Evolutionary conservation across 2,113 vertebrate species (phyloP), one percentile per base, ranked within the genome.

Genomic region (Ifrita kowaldi): DNA sequence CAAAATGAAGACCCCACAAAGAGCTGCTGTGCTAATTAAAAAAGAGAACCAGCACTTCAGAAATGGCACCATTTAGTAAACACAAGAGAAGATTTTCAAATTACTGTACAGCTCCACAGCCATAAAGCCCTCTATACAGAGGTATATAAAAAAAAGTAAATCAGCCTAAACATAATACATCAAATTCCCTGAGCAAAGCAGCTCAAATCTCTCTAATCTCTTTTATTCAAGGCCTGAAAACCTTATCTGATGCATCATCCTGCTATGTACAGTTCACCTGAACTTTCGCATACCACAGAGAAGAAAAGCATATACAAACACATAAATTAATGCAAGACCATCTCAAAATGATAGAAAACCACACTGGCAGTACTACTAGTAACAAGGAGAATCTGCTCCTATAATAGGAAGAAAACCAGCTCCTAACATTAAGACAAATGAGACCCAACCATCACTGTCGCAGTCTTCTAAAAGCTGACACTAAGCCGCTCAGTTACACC

Each of bases 161-260:
- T 80, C 62, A 88, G 81, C 77, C 91, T 89, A 57, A 87, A 85
- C 33, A 84, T 16, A 87, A 49, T 24, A 60, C 21, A 83, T 35
- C 41, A 52, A 83, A 91, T 64, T 62, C 74, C 63, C 59, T 47
- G 24, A 70, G 62, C 42, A 88, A 83, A 91, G 89, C 18, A 63
- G 63, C 71, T 93, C 81, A 74, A 46, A 93, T 70, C 62, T 64
- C 83, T 84, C 37, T 80, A 70, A 93, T 85, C 53, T 74, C 46
- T 90, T 90, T 96, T 78, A 96, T 12, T 67, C 35, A 35, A 70
- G 39, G 75, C 33, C 71, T 59, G 42, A 86, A 93, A 96, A 77
- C 32, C 4, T 0, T 42, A 89, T 41, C 67, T 75, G 16, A 12
- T 44, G 5, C n/a, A 83, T 59, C 53, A 87, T 20, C 41, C 27